Percentiles rank a stretch among this genome's conserved stretches.
Conservation (phyloP, 2,797 vertebrate species). For the Tachyglossus aculeatus region DNA sequence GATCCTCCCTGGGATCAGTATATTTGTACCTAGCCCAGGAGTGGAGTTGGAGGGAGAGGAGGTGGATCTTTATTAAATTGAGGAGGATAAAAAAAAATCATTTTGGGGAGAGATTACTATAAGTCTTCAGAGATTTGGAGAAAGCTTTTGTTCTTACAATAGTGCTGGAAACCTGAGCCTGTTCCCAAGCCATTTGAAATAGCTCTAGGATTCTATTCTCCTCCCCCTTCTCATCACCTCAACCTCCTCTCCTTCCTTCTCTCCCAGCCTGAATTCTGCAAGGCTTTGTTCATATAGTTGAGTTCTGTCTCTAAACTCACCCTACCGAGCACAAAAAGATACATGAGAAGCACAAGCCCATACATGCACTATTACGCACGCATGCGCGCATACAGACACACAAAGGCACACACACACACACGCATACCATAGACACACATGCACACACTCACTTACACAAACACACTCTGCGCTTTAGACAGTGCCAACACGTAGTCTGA, state of each 20-base stretch:
- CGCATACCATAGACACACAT: too few species aligned
- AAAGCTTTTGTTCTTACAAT: too few species aligned
- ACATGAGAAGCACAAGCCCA: neutral
- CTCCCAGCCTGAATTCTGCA: neutral
- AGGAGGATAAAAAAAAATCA: too few species aligned
- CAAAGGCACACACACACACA: neutral
- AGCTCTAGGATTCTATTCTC: too few species aligned
- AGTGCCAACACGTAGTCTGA: constrained; percentile 12
- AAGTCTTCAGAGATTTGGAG: neutral
- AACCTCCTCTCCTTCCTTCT: rapidly evolving
- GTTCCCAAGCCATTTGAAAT: neutral
- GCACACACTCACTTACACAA: too few species aligned
- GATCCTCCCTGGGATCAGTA: too few species aligned
- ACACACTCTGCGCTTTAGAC: too few species aligned
- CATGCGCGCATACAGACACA: neutral
- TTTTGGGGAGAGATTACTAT: rapidly evolving
- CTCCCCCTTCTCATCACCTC: neutral
- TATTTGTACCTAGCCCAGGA: too few species aligned
- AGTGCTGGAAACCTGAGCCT: neutral
- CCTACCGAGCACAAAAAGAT: neutral
- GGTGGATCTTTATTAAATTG: too few species aligned
- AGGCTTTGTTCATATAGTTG: rapidly evolving
- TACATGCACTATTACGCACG: too few species aligned
- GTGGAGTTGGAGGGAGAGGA: too few species aligned
- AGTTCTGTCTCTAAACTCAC: neutral